phyloP scores from a whole-genome alignment of 2,888 invertebrate species.

The Resseliella maxima region DNA sequence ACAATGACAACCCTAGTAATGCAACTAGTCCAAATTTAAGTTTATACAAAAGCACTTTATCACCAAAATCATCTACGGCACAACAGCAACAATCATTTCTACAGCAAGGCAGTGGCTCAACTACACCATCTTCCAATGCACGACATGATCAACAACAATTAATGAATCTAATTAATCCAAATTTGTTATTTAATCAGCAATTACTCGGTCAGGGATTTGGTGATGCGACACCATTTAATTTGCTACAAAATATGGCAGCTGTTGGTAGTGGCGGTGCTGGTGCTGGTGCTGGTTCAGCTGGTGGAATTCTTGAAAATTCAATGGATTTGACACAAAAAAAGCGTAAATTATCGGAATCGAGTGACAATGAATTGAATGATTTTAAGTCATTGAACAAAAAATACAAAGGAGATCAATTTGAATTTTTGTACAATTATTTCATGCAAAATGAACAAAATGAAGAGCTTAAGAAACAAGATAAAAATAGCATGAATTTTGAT shows the following conservation, averaged over 20 bases:
- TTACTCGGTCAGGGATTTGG: slow-evolving; percentile 74
- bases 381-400: slow-evolving; percentile 62
- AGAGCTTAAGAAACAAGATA: slow-evolving; percentile 56
- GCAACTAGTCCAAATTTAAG: slow-evolving; percentile 60
- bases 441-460: slow-evolving; percentile 64
- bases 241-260: slow-evolving; percentile 75
- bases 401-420: slow-evolving; percentile 63
- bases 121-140: slow-evolving; percentile 68
- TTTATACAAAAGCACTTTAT: slow-evolving; percentile 56
- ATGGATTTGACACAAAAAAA: slow-evolving; percentile 63
- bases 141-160: slow-evolving; percentile 66
- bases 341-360: slow-evolving; percentile 64
- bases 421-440: slow-evolving; percentile 66
- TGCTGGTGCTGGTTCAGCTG: background rate
- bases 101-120: slow-evolving; percentile 63
- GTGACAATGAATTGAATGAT: slow-evolving; percentile 58
- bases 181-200: slow-evolving; percentile 75
- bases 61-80: slow-evolving; percentile 34
- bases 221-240: slow-evolving; percentile 90
- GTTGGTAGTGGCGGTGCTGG: background rate
- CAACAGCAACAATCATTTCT: slow-evolving; percentile 66
- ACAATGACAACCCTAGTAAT: slow-evolving; percentile 46
- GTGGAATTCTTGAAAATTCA: slow-evolving; percentile 55
- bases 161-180: slow-evolving; percentile 95
- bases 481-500: slow-evolving; percentile 63